Base-by-base conservation (phyloP, 2,888 invertebrate genomes). In the Stenurella melanura region DNA sequence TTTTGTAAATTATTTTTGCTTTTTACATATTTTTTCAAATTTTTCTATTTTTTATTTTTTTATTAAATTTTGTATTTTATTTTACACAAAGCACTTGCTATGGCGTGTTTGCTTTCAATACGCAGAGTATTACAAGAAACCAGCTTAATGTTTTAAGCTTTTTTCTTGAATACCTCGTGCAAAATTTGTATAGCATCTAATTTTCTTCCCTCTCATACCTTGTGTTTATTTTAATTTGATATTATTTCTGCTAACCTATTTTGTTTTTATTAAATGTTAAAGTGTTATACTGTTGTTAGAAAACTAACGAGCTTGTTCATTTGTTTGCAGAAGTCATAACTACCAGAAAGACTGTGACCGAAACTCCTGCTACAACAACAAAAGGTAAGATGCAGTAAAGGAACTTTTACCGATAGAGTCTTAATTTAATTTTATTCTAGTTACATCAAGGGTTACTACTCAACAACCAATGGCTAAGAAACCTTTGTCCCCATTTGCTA, bases 401-500 rank as follows among this genome's bases (percentile, higher is more conserved):
- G 9, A 56, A 42, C n/a, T 58, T 12, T 21, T 30, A 30, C 0
- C 18, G n/a, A 58, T 58, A 15, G 18, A 17, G 15, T 64, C 7
- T 34, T 57, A 64, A 58, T 34, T 50, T 50, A 42, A 38, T 69
- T 61, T 69, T 73, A 18, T 81, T 86, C 75, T 81, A 87, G 88
- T 88, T 70, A 87, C 87, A 50, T 85, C 86, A 26, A 85, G 82
- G 77, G 85, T 87, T 18, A 86, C 86, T 68, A 86, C 87, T 74
- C 86, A 86, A 71, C 84, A 85, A 76, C 86, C 86, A 81, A 77
- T 83, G 70, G 64, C 79, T 73, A 74, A 81, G 89, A 95, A 93
- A 89, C 94, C 95, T 83, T 92, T 95, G 88, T 96, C 96, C 86
- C 96, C 97, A 81, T 96, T 97, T 91, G 95, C 96, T 88, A 97